Percentiles rank a stretch among this genome's conserved stretches.
Conservation (phyloP, 1,140 invertebrate species). For the Scaptomyza graminum region DNA sequence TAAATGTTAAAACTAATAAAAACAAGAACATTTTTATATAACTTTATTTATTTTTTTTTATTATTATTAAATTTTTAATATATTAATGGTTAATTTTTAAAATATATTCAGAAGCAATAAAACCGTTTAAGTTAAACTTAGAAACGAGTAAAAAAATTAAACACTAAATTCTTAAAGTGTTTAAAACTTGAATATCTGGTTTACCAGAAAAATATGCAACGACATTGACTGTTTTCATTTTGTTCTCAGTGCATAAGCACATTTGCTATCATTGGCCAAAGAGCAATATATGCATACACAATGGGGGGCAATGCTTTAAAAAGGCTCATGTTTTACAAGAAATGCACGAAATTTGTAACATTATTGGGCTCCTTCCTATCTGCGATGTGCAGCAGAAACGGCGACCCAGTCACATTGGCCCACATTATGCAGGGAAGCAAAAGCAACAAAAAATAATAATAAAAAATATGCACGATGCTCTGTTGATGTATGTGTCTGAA, state of each 20-base stretch:
- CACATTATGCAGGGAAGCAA: slow-evolving; percentile 17
- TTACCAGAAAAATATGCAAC: too few species aligned
- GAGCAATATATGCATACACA: slow-evolving; percentile 1
- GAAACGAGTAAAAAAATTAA: too few species aligned
- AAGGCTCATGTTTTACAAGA: not conserved
- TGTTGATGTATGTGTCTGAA: slow-evolving; percentile 66
- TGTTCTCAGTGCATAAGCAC: not conserved
- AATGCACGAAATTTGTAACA: not conserved
- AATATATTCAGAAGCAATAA: too few species aligned
- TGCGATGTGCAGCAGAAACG: slow-evolving; percentile 12
- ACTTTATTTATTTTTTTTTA: too few species aligned
- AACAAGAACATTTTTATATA: too few species aligned
- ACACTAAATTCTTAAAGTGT: too few species aligned
- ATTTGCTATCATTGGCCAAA: not conserved
- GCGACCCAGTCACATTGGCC: slow-evolving; percentile 4
- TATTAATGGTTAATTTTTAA: too few species aligned
- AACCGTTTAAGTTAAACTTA: too few species aligned
- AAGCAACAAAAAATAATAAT: not conserved
- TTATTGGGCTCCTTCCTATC: not conserved
- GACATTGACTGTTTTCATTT: not conserved
- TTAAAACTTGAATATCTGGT: too few species aligned
- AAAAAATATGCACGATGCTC: slow-evolving; percentile 38
- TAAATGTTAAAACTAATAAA: too few species aligned
- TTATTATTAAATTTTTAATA: too few species aligned
- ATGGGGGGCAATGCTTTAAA: not conserved